Evolutionary conservation across 92 coral and sea anemone genomes (phyloP).

Genomic region (Zoanthus gigantus): DNA sequence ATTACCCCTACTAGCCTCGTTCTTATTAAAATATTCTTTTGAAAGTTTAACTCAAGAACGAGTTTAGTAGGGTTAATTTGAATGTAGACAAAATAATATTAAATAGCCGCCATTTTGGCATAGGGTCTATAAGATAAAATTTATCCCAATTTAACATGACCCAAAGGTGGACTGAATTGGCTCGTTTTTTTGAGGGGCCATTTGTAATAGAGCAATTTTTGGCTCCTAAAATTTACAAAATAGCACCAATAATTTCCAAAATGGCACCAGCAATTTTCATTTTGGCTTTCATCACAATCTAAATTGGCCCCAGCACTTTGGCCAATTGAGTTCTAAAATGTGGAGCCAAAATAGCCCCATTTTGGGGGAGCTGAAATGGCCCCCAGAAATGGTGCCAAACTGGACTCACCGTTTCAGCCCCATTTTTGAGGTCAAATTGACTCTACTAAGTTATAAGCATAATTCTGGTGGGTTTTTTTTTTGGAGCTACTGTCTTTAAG

Average conservation of each 20-base stretch:
- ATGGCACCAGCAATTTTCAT: not conserved
- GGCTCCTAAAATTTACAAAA: not conserved
- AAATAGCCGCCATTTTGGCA: no score
- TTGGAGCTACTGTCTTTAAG: no score
- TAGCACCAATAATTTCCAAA: not conserved
- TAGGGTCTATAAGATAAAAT: not conserved
- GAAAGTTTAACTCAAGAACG: no score
- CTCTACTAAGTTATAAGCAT: no score
- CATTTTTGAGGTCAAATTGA: no score
- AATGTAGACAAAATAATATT: no score
- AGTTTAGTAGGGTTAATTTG: no score
- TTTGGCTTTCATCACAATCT: not conserved
- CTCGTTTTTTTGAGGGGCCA: not conserved
- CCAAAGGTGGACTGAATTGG: conserved; percentile 1
- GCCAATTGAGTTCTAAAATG: not conserved
- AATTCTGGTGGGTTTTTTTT: no score
- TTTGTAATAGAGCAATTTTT: not conserved
- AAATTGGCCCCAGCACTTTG: conserved; percentile 6
- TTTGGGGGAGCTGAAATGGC: not conserved
- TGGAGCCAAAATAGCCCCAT: conserved; percentile 7
- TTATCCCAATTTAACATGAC: not conserved
- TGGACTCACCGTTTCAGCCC: no score
- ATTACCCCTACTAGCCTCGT: no score
- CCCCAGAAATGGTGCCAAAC: not conserved
- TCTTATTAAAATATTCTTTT: no score